Evolutionary conservation across 2,888 invertebrate species (phyloP).

Genomic region (Masnerella sp.): DNA sequence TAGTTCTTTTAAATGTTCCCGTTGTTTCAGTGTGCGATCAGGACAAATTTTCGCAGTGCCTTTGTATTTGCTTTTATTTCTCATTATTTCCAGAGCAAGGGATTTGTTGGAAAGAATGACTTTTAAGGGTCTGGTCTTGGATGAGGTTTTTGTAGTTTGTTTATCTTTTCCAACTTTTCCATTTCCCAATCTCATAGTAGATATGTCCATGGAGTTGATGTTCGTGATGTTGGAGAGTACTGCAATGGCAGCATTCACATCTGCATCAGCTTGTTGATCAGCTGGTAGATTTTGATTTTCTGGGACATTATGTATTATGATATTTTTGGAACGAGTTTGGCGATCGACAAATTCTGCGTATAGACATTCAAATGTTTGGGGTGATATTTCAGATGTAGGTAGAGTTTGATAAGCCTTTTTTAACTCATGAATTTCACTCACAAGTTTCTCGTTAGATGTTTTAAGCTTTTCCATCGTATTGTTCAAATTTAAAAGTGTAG

Average conservation of each 20-base stretch:
- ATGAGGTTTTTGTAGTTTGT: background rate
- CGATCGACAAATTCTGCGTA: slow-evolving; percentile 7
- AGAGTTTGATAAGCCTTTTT: too few relatives aligned
- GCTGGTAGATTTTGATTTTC: background rate
- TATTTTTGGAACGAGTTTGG: background rate
- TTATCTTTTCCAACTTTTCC: too few relatives aligned
- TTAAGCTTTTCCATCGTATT: too few relatives aligned
- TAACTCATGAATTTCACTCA: too few relatives aligned
- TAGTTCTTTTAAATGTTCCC: background rate
- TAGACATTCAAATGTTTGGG: background rate
- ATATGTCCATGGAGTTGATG: too few relatives aligned
- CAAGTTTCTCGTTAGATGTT: too few relatives aligned
- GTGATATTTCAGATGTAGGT: too few relatives aligned
- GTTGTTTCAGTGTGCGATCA: background rate
- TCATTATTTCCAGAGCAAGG: background rate
- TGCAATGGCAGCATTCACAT: background rate
- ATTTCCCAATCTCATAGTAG: too few relatives aligned
- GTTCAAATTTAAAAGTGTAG: background rate
- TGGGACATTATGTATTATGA: background rate
- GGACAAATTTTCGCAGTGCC: background rate
- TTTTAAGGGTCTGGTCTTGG: background rate
- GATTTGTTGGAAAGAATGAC: background rate
- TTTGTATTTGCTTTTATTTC: background rate
- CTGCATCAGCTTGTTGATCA: background rate
- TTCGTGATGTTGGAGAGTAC: background rate